A percentile compares a stretch with the other conserved stretches of the same genome.
Conservation (phyloP, 92 coral and sea anemone genomes). For the Palythoa grandiflora region DNA sequence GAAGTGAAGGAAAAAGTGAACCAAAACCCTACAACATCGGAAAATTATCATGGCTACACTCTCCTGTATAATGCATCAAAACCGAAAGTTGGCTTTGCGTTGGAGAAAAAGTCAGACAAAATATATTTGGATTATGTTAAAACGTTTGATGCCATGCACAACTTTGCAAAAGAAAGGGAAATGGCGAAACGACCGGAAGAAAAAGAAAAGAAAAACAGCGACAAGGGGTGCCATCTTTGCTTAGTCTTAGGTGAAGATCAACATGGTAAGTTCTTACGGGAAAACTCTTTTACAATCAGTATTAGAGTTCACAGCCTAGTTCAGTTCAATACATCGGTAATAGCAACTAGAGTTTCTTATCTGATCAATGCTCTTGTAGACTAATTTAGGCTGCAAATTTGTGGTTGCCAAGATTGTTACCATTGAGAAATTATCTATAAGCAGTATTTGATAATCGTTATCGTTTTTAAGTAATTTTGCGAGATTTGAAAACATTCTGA, state of each 20-base stretch:
- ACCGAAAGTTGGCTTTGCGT: constrained; percentile 82
- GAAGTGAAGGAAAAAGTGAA: too few species aligned
- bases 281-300: background rate
- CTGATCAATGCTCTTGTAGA: too few species aligned
- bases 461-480: too few species aligned
- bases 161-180: constrained; percentile 62
- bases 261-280: constrained; percentile 54
- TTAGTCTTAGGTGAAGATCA: constrained; percentile 52
- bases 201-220: constrained; percentile 37
- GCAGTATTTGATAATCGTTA: too few species aligned
- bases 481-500: too few species aligned
- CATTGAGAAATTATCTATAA: too few species aligned
- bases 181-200: constrained; percentile 47
- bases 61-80: constrained; percentile 70
- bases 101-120: constrained; percentile 41
- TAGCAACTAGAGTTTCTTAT: too few species aligned
- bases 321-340: too few species aligned
- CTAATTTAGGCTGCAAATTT: too few species aligned
- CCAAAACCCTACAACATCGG: background rate
- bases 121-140: constrained; percentile 34
- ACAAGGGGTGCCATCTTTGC: constrained; percentile 84
- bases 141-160: constrained; percentile 61
- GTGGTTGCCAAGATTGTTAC: too few species aligned
- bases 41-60: constrained; percentile 27
- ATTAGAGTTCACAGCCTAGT: background rate